These are phyloP conservation scores for Erebia epiphron DNA, from an alignment of 2,888 invertebrate genomes.

Conservation along the genomic window DNA sequence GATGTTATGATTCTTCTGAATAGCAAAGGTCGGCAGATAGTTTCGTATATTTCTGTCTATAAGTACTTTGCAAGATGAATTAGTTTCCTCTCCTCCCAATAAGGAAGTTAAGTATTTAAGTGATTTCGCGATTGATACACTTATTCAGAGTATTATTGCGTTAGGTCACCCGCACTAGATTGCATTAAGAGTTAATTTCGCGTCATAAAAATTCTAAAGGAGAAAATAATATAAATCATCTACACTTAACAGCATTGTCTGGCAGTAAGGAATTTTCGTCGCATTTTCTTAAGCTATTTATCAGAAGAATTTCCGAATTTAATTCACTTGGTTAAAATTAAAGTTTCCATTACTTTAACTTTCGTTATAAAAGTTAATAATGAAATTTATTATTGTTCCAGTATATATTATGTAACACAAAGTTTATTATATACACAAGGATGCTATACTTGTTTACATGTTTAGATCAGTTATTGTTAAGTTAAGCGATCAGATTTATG, in stretches of 20 bases:
- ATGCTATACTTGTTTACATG: conserved; percentile 29
- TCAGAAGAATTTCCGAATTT: conserved; percentile 11
- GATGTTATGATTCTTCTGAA: not conserved
- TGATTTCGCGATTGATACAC: not conserved
- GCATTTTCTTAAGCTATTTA: conserved; percentile 47
- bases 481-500: conserved; percentile 23
- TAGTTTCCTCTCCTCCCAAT: too few species aligned
- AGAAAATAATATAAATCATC: conserved; percentile 29
- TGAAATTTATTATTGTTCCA: conserved; percentile 49
- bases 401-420: conserved; percentile 1
- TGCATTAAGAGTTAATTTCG: conserved; percentile 1
- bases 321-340: conserved; percentile 8
- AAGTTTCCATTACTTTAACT: conserved; percentile 66
- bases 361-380: conserved; percentile 70
- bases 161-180: not conserved
- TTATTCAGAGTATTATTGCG: not conserved
- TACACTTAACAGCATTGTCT: conserved; percentile 35
- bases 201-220: conserved; percentile 26
- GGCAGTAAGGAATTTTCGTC: conserved; percentile 57
- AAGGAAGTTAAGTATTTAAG: not conserved
- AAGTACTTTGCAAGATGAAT: too few species aligned
- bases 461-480: conserved; percentile 17
- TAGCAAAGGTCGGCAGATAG: too few species aligned
- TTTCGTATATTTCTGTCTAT: too few species aligned
- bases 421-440: conserved; percentile 13